Evolutionary conservation across 2,888 invertebrate species (phyloP).

Genomic region (Ethmia dodecea): DNA sequence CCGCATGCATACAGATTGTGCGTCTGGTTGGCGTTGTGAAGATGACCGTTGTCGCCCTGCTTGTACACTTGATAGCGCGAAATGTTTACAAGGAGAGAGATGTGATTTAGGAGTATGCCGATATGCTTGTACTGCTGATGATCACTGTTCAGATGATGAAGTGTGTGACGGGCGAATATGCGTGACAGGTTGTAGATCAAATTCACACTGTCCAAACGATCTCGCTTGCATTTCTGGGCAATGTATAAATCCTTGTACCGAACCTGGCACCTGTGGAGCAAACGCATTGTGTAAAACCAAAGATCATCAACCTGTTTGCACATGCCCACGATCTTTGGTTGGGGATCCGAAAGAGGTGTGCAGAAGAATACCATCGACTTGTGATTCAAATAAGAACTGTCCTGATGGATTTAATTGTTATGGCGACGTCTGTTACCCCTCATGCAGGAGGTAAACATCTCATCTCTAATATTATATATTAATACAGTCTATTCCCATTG

Average conservation of each 20-base stretch:
- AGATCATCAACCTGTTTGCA: conserved; percentile 85
- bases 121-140: conserved; percentile 88
- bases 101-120: conserved; percentile 88
- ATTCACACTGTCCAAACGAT: conserved; percentile 85
- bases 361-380: conserved; percentile 81
- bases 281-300: conserved; percentile 85
- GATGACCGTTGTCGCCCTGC: conserved; percentile 86
- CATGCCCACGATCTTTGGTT: conserved; percentile 82
- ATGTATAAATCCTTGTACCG: conserved; percentile 86
- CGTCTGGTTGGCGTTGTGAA: conserved; percentile 83
- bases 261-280: conserved; percentile 88
- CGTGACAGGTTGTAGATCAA: conserved; percentile 87
- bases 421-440: conserved; percentile 86
- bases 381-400: conserved; percentile 83
- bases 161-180: conserved; percentile 91
- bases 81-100: conserved; percentile 90
- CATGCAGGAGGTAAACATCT: conserved; percentile 82
- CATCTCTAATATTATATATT: not conserved
- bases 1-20: conserved; percentile 86
- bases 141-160: conserved; percentile 92
- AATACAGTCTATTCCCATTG: not conserved
- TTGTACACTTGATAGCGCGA: conserved; percentile 82
- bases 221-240: conserved; percentile 87
- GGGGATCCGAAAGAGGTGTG: conserved; percentile 88
- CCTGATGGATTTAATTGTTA: conserved; percentile 84